These are phyloP conservation scores for Ammodytes dubius DNA, from an alignment of 2,113 vertebrate genomes.

Conservation along the genomic window DNA sequence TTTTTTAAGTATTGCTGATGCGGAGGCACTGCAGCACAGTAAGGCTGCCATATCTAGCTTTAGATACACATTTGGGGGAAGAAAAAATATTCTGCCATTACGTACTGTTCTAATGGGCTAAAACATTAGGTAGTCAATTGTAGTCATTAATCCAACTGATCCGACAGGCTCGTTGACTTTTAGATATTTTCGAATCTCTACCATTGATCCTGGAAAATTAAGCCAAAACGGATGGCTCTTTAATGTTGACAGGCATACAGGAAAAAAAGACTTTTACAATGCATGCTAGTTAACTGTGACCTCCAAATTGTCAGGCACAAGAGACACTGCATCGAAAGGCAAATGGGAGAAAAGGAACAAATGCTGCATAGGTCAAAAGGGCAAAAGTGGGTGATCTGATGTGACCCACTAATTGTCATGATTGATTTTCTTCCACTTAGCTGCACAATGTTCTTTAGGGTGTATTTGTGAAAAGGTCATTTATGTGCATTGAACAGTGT, in stretches of 20 bases:
- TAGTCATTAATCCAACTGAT: neutral
- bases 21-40: slow-evolving; percentile 7
- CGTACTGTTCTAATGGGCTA: neutral
- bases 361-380: neutral
- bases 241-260: neutral
- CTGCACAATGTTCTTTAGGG: too few species aligned
- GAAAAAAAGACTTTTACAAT: neutral
- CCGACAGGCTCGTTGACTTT: neutral
- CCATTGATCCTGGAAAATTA: neutral
- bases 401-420: neutral
- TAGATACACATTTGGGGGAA: neutral
- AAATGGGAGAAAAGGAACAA: neutral
- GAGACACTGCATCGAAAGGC: neutral
- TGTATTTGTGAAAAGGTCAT: neutral
- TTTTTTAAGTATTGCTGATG: slow-evolving; percentile 17
- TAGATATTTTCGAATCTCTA: neutral
- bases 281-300: neutral
- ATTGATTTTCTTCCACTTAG: neutral
- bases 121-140: neutral
- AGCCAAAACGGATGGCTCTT: neutral
- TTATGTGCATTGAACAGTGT: slow-evolving; percentile 12
- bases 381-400: neutral
- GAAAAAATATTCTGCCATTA: neutral
- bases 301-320: neutral
- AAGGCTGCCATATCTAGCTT: neutral